Base-by-base conservation (phyloP, 2,888 invertebrate species). In the Lepeophtheirus nordmannii region DNA sequence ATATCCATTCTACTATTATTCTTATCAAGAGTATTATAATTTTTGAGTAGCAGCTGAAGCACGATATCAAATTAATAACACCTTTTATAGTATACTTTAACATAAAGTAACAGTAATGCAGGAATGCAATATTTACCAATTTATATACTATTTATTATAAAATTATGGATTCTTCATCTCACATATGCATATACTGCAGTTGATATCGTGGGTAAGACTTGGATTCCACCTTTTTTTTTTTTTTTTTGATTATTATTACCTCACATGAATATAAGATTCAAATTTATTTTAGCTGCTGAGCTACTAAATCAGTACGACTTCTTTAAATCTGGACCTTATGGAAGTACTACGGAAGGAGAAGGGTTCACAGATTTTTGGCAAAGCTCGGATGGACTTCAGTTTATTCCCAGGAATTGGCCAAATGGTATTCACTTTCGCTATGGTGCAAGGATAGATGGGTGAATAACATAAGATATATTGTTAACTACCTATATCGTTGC, bases 341-440 rank as follows among this genome's bases (percentile, higher is more conserved):
- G 63, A 23, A 56, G 63, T 53, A 63, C 14, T 5, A 46, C 30
- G 23, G 56, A 56, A 30, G 63, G 63, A 11, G 63, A 63, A 22
- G 46, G 22, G 20, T 63, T 63, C 56, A 62, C 63, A 37, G 63
- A 63, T 37, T 63, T 63, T 30, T 23, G 56, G 63, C 63, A 63
- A 37, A 63, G 63, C 56, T 38, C 53, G 1, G 22, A 63, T 53
- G 63, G 63, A 23, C 53, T 41, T 14, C 14, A 22, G n/a, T 22
- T 63, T 22, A 17, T 22, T 22, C 63, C 63, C 1, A 22, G 12
- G 17, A 46, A 63, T 63, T 63, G 63, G 63, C 63, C 63, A 1
- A 53, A 63, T 38, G 23, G 12, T 10, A 46, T 63, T 23, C 46
- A 63, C 37, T 1, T 63, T 22, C 53, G 63, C 3, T 56, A 41